These are phyloP conservation scores for Ameiurus melas DNA, from an alignment of 2,113 vertebrate species.

Conservation along the genomic window DNA sequence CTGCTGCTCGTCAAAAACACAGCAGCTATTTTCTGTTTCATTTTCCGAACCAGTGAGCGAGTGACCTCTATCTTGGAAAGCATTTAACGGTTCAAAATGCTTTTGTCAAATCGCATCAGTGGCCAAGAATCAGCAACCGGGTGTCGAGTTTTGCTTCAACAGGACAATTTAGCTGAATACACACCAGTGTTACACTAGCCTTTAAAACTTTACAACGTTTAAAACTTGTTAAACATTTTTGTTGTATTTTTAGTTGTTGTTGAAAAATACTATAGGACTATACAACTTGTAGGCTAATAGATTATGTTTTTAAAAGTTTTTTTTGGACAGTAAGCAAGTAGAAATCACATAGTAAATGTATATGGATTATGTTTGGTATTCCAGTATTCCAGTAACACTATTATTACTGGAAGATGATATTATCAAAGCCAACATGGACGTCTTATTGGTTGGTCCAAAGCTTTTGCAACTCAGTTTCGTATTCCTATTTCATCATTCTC, in stretches of 20 bases:
- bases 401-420: neutral
- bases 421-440: neutral
- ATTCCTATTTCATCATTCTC: neutral
- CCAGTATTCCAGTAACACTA: neutral
- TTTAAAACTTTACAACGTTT: neutral
- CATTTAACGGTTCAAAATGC: conserved; percentile 27
- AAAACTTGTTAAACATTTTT: neutral
- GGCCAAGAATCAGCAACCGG: conserved; percentile 3
- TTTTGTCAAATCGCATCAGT: conserved; percentile 34
- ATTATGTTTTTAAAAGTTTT: neutral
- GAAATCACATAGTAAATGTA: neutral
- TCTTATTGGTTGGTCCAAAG: neutral
- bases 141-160: neutral
- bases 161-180: neutral
- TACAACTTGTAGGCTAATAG: neutral
- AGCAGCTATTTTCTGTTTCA: conserved; percentile 33
- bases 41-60: conserved; percentile 27
- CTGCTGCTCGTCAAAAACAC: conserved; percentile 14
- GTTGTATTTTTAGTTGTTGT: neutral
- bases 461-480: neutral
- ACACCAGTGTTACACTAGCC: neutral
- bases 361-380: neutral
- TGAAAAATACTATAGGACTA: neutral
- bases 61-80: conserved; percentile 32
- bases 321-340: neutral